Evolutionary conservation across 2,797 vertebrate species (phyloP).

Genomic region (Apogon hyalosoma): DNA sequence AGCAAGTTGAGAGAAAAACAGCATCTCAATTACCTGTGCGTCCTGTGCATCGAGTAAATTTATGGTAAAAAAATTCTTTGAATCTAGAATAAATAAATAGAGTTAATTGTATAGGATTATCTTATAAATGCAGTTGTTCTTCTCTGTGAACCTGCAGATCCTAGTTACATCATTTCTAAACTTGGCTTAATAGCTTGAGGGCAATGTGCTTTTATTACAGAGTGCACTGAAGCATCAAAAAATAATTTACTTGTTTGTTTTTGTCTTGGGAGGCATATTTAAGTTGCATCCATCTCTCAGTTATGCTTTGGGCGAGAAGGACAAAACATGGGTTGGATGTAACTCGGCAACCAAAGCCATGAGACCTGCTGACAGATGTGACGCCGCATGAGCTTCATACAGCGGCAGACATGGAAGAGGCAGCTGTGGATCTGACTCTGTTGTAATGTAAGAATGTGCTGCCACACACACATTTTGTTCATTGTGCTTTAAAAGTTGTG

Average conservation of each 20-base stretch:
- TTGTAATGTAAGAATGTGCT: conserved; percentile 43
- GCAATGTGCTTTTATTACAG: conserved; percentile 25
- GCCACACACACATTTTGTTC: background rate
- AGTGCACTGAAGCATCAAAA: conserved; percentile 27
- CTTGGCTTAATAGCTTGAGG: conserved; percentile 24
- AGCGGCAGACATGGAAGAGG: conserved; percentile 52
- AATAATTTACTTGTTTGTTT: conserved; percentile 20
- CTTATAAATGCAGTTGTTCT: conserved; percentile 3
- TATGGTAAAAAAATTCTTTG: no score
- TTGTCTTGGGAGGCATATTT: conserved; percentile 1
- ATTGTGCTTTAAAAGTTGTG: conserved; percentile 43
- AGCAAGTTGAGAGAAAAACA: no score
- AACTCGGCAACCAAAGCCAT: conserved; percentile 49
- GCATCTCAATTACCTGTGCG: no score
- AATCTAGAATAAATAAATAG: no score
- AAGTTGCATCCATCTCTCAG: conserved; percentile 14
- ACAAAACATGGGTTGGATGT: conserved; percentile 20
- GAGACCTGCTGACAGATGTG: conserved; percentile 62
- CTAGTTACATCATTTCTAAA: conserved; percentile 11
- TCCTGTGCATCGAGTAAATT: no score
- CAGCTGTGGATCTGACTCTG: conserved; percentile 59
- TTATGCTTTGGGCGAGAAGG: conserved; percentile 2
- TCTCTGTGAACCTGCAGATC: background rate
- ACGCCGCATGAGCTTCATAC: conserved; percentile 33
- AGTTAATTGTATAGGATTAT: no score